Evolutionary conservation across 1,140 invertebrate genomes (phyloP).

Genomic region (Drosophila persimilis): DNA sequence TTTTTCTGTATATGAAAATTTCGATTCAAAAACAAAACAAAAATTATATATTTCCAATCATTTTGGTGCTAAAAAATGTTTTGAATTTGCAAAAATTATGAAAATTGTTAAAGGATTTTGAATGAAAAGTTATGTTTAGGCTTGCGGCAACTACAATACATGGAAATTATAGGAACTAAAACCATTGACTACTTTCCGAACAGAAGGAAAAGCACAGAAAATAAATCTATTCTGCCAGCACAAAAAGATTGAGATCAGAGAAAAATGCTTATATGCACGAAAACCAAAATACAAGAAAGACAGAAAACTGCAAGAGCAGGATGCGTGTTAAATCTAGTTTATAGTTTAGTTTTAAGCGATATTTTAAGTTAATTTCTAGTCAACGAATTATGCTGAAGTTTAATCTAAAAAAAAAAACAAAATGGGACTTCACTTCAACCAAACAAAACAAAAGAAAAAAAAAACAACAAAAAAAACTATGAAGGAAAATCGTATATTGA

Average conservation of each 20-base stretch:
- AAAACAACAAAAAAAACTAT: slow-evolving; percentile 35
- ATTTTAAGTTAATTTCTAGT: slow-evolving; percentile 79
- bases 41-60: slow-evolving; percentile 56
- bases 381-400: slow-evolving; percentile 80
- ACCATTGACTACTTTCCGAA: slow-evolving; percentile 47
- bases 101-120: slow-evolving; percentile 58
- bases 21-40: slow-evolving; percentile 24
- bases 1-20: slow-evolving; percentile 61
- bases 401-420: slow-evolving; percentile 33
- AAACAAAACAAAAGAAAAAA: slow-evolving; percentile 13
- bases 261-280: slow-evolving; percentile 58
- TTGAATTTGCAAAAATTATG: slow-evolving; percentile 35
- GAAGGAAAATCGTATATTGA: slow-evolving; percentile 8
- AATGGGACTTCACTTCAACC: slow-evolving; percentile 29
- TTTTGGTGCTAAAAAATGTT: slow-evolving; percentile 79
- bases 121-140: slow-evolving; percentile 58
- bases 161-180: slow-evolving; percentile 12
- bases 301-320: slow-evolving; percentile 30
- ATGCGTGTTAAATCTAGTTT: slow-evolving; percentile 45
- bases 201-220: slow-evolving; percentile 16
- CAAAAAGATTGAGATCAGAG: slow-evolving; percentile 47
- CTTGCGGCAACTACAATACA: slow-evolving; percentile 60
- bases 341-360: slow-evolving; percentile 58
- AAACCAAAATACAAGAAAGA: slow-evolving; percentile 47
- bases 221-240: slow-evolving; percentile 38